Evolutionary conservation across 2,888 invertebrate genomes (phyloP), one percentile per base, ranked within the genome.

Genomic region (Apotomis turbidana): DNA sequence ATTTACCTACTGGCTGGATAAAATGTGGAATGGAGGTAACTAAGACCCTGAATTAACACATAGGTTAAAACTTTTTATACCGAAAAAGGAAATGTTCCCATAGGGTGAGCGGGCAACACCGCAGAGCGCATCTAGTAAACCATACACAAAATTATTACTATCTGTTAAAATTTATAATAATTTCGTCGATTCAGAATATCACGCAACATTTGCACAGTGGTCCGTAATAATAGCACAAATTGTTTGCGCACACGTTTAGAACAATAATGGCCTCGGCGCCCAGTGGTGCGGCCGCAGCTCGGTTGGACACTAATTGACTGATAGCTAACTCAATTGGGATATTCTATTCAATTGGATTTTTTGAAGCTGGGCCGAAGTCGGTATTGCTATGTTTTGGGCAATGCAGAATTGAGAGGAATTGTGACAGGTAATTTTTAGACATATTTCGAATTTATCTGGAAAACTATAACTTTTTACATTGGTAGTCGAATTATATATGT

Each of bases 201-300:
- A 81, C 74, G 76, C 78, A 80, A 81, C 76, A 83, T 85, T 83
- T 81, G 80, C 77, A 77, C 78, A 78, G 75, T 80, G 81, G 77
- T 75, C 63, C 71, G 70, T 71, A 85, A 88, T 88, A 87, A 87
- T 83, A 83, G 83, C 77, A 76, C 85, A 85, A 86, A 88, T 86
- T 83, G 84, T 80, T 81, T 83, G 82, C 82, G 82, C 79, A 83
- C 81, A 85, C 82, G 81, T 81, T 80, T 78, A 79, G 81, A 79
- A 81, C 76, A 71, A 79, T 78, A 79, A 81, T 77, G 78, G 79
- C 68, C 58, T 36, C 66, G 66, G 66, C 51, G 67, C 71, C 70
- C 71, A 74, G 60, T 70, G 76, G 73, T 68, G 57, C 67, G 64
- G 60, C 66, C 69, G 67, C 68, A 70, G 67, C 52, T 74, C 62